A percentile compares a stretch with the other conserved stretches of the same genome.
Evolutionary conservation across 2,888 invertebrate species (phyloP).

Genomic region (Xylophagus ater): DNA sequence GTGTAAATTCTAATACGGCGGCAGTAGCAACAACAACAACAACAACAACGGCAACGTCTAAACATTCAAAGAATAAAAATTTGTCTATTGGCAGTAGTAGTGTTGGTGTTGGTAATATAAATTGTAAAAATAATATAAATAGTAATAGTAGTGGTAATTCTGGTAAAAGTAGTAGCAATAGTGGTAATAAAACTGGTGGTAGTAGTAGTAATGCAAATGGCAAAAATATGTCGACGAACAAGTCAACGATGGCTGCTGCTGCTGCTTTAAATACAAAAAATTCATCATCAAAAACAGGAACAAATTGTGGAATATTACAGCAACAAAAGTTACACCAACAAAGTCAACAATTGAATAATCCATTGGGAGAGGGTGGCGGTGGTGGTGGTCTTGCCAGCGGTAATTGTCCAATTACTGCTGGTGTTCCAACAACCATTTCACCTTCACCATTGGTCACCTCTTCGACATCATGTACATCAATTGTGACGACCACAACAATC

Average conservation of each 20-base stretch:
- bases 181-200: slow-evolving; percentile 20
- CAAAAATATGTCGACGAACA: slow-evolving; percentile 23
- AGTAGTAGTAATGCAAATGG: slow-evolving; percentile 24
- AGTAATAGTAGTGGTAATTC: slow-evolving; percentile 15
- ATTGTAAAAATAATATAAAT: too few relatives aligned
- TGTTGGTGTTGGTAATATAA: slow-evolving; percentile 19
- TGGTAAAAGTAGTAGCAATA: slow-evolving; percentile 9
- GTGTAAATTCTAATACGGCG: slow-evolving; percentile 22
- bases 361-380: neutral
- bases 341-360: slow-evolving; percentile 2
- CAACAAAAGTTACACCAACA: slow-evolving; percentile 7
- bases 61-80: slow-evolving; percentile 15
- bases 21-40: slow-evolving; percentile 14
- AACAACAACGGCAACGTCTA: slow-evolving; percentile 21
- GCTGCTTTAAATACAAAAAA: slow-evolving; percentile 7
- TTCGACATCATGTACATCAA: slow-evolving; percentile 21
- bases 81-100: slow-evolving; percentile 16
- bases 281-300: neutral
- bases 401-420: slow-evolving; percentile 5
- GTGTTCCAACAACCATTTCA: slow-evolving; percentile 9
- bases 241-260: slow-evolving; percentile 9
- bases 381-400: neutral
- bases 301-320: neutral
- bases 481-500: slow-evolving; percentile 1
- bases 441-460: slow-evolving; percentile 11